Evolutionary conservation across 1,140 invertebrate species (phyloP), one percentile per base, ranked within the genome.

Genomic region (Brachionus koreanus): DNA sequence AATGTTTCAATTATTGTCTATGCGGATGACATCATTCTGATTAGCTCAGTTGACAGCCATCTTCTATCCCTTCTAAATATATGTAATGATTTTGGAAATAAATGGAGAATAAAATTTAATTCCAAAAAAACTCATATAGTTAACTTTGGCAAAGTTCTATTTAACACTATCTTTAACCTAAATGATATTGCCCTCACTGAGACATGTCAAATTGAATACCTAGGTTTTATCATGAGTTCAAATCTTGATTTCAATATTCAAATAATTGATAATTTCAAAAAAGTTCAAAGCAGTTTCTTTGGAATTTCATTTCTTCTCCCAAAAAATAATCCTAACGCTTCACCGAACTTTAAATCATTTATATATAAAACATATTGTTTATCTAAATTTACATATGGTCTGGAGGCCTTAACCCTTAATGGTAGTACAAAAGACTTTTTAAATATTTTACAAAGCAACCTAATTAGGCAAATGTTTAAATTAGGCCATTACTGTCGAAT

Each of bases 21-120:
- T 23, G 37, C 37, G 6, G 10, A 69, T 69, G 37, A 69, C 7
- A 42, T 42, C 0, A 12, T 69, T 23, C 19, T 69, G 6, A 35
- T 69, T 0, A 39, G 43, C 43, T 5, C 43, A 12, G 43, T 46
- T 46, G 43, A 46, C n/a, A 2, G 2, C 43, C 43, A 46, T 46
- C 43, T 46, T 1, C 43, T 2, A 46, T 2, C 5, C 1, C 43
- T 46, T 46, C 5, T 46, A 33, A 25, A 23, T 65, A 65, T 65
- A 13, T 65, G 61, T 65, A 37, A n/a, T 33, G 5, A 12, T 23
- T 65, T 13, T 65, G 61, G 61, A n/a, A 65, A 65, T 16, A 65
- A 33, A 65, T 65, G 61, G 61, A 65, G 23, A 65, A 65, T 65
- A 65, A 65, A 65, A 65, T 65, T 65, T 65, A 65, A 65, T 25